These are phyloP conservation scores for Hippocampus kuda DNA, from an alignment of 2,797 vertebrate species.

Conservation along the genomic window DNA sequence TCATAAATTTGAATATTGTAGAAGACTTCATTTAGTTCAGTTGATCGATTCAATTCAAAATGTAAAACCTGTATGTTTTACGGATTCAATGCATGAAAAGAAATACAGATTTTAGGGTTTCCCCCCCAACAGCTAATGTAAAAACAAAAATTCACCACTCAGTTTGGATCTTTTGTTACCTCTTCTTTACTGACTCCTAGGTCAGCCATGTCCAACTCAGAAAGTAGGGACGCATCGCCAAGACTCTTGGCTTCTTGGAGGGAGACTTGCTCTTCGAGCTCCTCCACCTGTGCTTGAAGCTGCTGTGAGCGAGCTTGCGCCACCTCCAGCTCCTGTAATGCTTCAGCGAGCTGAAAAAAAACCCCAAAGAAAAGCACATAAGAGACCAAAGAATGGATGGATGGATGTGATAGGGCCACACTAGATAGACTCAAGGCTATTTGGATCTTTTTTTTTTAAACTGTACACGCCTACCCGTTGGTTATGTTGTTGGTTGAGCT, in stretches of 20 bases:
- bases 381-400: background rate
- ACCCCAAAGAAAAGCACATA: background rate
- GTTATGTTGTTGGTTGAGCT: conserved; percentile 52
- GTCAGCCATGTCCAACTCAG: conserved; percentile 53
- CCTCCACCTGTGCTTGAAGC: conserved; percentile 64
- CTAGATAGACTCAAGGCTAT: background rate
- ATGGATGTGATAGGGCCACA: background rate
- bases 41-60: too few relatives aligned
- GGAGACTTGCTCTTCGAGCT: conserved; percentile 63
- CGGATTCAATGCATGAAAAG: too few relatives aligned
- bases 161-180: conserved; percentile 39
- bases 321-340: conserved; percentile 55
- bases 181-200: conserved; percentile 56
- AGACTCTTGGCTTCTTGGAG: conserved; percentile 52
- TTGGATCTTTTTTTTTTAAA: conserved; percentile 4
- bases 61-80: too few relatives aligned
- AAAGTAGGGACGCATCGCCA: conserved; percentile 59
- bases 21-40: too few relatives aligned
- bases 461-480: conserved; percentile 58
- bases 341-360: conserved; percentile 54
- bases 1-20: too few relatives aligned
- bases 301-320: conserved; percentile 48
- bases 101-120: too few relatives aligned
- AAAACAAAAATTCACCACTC: background rate
- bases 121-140: too few relatives aligned